A percentile compares a stretch with the other conserved stretches of the same genome.
Evolutionary conservation across 2,113 vertebrate genomes (phyloP).

Genomic region (Phocoena sinus): DNA sequence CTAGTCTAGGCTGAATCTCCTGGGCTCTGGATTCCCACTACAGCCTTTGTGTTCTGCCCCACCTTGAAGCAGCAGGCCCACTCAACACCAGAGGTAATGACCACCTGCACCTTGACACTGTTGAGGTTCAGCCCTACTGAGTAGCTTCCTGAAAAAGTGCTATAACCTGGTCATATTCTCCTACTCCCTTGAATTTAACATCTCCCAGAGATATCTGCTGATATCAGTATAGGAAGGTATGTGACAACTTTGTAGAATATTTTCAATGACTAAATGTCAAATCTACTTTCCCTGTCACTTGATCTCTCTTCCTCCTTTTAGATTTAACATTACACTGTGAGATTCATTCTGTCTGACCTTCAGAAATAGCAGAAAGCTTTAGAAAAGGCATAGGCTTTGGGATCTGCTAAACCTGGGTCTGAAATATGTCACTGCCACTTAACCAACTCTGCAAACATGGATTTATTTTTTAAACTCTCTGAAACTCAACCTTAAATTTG

Average conservation of each 20-base stretch:
- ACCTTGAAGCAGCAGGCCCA: neutral
- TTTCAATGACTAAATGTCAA: neutral
- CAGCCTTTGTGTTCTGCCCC: neutral
- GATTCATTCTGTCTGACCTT: neutral
- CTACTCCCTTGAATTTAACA: neutral
- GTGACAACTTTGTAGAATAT: neutral
- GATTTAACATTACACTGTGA: neutral
- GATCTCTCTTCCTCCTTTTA: neutral
- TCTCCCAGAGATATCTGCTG: neutral
- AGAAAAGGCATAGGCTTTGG: neutral
- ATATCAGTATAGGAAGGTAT: neutral
- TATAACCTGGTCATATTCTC: neutral
- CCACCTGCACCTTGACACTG: too few species aligned
- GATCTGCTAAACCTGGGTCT: neutral
- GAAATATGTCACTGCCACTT: neutral
- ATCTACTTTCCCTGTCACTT: neutral
- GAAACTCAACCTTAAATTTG: neutral
- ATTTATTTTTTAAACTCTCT: neutral
- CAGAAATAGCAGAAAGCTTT: neutral
- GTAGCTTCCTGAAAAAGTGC: neutral
- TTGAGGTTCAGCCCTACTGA: neutral
- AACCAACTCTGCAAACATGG: neutral
- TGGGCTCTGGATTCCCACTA: neutral
- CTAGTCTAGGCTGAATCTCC: neutral
- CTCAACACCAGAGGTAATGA: neutral